Base-by-base conservation (phyloP, 2,888 invertebrate species). In the Biston betularia region DNA sequence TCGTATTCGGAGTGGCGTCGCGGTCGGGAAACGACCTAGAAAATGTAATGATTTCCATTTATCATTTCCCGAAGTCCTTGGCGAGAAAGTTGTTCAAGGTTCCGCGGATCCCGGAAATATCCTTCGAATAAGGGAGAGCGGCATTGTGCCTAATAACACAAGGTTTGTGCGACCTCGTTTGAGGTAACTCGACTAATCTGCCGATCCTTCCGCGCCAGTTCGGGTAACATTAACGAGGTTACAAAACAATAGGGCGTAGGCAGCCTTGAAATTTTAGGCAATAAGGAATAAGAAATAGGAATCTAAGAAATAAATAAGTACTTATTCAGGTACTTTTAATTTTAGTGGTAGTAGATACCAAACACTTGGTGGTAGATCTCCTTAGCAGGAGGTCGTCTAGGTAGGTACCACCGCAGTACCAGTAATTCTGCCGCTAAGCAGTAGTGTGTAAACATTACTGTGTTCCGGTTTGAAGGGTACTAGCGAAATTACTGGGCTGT, bases 11-110 rank as follows among this genome's bases (percentile, higher is more conserved):
- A 80, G 74, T 78, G 79, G 77, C 83, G 78, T 78, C 79, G 79
- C 79, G 79, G 85, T 79, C 79, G 80, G 78, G 79, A 72, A 74
- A 76, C 79, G 86, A 82, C 89, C 88, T 88, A 88, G 86, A 90
- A 89, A 89, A 81, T 74, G 82, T 77, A 84, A 86, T 82, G 83
- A 87, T 86, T 88, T 87, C 83, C 86, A 89, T 91, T 89, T 88
- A 87, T 89, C 88, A 87, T 85, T 81, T 79, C 81, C 81, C 81
- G 82, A 15, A 81, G 87, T 84, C 91, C 90, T 90, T 90, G 89
- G 86, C 79, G 80, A 75, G 73, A 81, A 86, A 88, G 79, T 87
- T 85, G 80, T 83, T 85, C 89, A 92, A 90, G 90, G 90, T 83
- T 84, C 75, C 63, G 72, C 65, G 77, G 76, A 78, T 82, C 82